Base-by-base conservation (phyloP, 1,140 invertebrate genomes). In the Trichomalopsis sarcophagae region DNA sequence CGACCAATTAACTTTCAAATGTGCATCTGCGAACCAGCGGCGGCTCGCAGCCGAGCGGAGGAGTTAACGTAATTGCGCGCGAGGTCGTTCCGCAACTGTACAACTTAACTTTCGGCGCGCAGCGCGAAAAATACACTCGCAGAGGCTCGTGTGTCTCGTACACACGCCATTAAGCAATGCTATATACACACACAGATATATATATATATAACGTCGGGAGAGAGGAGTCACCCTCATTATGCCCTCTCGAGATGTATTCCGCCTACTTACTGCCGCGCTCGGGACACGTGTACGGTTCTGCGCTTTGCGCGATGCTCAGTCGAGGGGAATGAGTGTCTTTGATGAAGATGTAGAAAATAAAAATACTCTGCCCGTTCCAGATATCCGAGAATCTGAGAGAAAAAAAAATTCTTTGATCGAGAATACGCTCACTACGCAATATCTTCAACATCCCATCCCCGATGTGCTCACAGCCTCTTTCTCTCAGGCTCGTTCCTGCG, bases 1-100 rank as follows among this genome's bases (percentile, higher is more conserved):
- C 78, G 27, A 30, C 62, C 79, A 81, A 85, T 85, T 85, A 85
- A 85, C 84, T 85, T 85, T 85, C 84, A 85, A 80, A 84, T 78
- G 40, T 68, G 76, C 76, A 66, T 23, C 69, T 27, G 44, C 82
- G 36, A 62, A 9, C 33, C 33, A 44, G 50, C 17, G n/a, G 55
- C 55, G 21, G 55, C 55, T 1, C n/a, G 21, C 66, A 50, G 6
- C 21, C 50, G 40, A 44, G 23, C 71, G 21, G 73, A 71, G 55
- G 55, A 81, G 78, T 85, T 81, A 69, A 81, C 73, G 79, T 85
- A 85, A 85, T 85, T 81, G 84, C 79, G 66, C 73, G 68, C 79
- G 66, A 80, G 68, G 77, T 33, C 44, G 77, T 83, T 66, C 40
- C 74, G 62, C 40, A 77, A 83, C 81, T 76, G 68, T 84, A 62